Percentiles rank a stretch among this genome's conserved stretches.
Conservation (phyloP, 2,888 invertebrate species). For the Carpatolechia fugitivella region DNA sequence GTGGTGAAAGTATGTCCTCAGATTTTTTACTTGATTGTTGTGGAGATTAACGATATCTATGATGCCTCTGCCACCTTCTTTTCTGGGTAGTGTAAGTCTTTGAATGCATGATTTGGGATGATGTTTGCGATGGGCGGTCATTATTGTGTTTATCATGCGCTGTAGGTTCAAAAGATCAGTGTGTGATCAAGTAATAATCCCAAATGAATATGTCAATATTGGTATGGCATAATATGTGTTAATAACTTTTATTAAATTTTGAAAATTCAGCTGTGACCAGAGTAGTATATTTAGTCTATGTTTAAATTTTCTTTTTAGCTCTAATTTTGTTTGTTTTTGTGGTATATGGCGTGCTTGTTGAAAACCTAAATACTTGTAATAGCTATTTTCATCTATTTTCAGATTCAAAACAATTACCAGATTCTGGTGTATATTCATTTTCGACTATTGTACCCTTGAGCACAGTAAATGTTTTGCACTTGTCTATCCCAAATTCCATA, state of each 20-base stretch:
- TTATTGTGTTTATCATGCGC: background rate
- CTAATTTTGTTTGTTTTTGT: background rate
- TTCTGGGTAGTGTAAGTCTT: too few species aligned
- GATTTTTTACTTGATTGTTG: slow-evolving; percentile 6
- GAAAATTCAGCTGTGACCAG: background rate
- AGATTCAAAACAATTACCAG: background rate
- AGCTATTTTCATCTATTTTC: background rate
- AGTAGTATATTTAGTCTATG: too few species aligned
- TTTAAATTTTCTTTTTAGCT: too few species aligned
- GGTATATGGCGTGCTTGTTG: background rate
- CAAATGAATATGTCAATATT: slow-evolving; percentile 19
- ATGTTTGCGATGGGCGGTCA: slow-evolving; percentile 14
- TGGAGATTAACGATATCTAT: too few species aligned
- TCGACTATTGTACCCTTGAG: background rate
- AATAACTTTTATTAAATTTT: slow-evolving; percentile 10
- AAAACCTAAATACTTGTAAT: background rate
- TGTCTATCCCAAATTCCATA: slow-evolving; percentile 13
- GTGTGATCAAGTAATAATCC: too few species aligned
- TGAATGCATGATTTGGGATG: slow-evolving; percentile 9
- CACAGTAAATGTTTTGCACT: slow-evolving; percentile 10
- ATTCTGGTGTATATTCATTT: background rate
- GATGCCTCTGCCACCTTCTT: too few species aligned
- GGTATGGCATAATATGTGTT: slow-evolving; percentile 18
- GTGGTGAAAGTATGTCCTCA: background rate
- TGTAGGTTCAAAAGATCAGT: slow-evolving; percentile 1